Evolutionary conservation across 2,888 invertebrate genomes (phyloP), one percentile per base, ranked within the genome.

Genomic region (Cepaea hortensis): DNA sequence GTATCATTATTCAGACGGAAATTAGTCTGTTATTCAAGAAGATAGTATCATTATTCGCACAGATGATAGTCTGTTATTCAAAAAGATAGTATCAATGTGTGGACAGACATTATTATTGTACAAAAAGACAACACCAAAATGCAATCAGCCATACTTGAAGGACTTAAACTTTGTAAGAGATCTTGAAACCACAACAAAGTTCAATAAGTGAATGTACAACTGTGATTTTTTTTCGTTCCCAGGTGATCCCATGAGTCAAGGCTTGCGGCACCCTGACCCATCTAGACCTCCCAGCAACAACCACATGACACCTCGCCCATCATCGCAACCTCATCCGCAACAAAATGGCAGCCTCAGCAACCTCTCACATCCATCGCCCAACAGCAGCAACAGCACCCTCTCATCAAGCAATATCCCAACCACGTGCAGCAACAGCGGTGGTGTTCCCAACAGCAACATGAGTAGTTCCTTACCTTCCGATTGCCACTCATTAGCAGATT

Each of bases 361-460:
- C 88, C 89, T 85, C 89, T 90, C 83, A 87, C 90, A 87, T 88
- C 91, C 89, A 90, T 90, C 84, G 62, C 91, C 90, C 90, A 89
- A 90, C 91, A 90, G 91, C 91, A 89, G 88, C 91, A 91, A 88
- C 91, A 91, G 88, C 90, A 89, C 85, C 91, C 90, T 87, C 90
- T 91, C 87, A 89, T 89, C 84, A 9, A 81, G 75, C 62, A 80
- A 61, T 61, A 84, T 61, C 50, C 65, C 77, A 18, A 84, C 70
- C 55, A 73, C 61, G 48, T 50, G 79, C 70, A 85, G 48, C 65
- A 73, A 55, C 81, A 81, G n/a, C 75, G 68, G 61, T 50, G 76
- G 73, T 50, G 7, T 70, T n/a, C 11, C 55, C 55, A 79, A 65
- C 50, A 84, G 61, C 84, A 73, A 23, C 81, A 81, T 85, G 23